Evolutionary conservation across 1,140 invertebrate genomes (phyloP).

Genomic region (Euwallacea similis): DNA sequence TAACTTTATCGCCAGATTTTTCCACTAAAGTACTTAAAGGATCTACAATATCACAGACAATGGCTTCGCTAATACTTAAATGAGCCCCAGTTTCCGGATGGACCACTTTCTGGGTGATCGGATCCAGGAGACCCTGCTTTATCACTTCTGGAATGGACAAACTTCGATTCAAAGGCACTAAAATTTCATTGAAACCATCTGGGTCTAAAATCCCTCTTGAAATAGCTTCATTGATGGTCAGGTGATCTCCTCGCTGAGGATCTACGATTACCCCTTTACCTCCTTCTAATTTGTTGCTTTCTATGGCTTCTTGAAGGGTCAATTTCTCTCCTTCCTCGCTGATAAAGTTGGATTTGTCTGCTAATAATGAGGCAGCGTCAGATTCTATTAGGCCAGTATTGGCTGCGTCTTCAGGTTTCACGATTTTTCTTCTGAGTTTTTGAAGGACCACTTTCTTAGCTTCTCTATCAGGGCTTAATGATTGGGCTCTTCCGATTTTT

Average conservation of each 20-base stretch:
- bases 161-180: constrained; percentile 80
- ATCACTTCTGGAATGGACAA: constrained; percentile 80
- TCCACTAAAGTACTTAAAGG: constrained; percentile 67
- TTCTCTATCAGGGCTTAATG: constrained; percentile 61
- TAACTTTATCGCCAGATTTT: constrained; percentile 65
- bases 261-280: constrained; percentile 79
- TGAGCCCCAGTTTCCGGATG: constrained; percentile 85
- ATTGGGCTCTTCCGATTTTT: constrained; percentile 62
- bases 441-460: constrained; percentile 73
- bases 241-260: constrained; percentile 73
- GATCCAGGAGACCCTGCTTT: constrained; percentile 80
- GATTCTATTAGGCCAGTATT: constrained; percentile 74
- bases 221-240: constrained; percentile 83
- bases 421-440: constrained; percentile 73
- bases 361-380: constrained; percentile 70
- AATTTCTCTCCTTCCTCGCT: constrained; percentile 64
- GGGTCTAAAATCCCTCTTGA: constrained; percentile 81
- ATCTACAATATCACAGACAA: constrained; percentile 85
- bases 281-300: constrained; percentile 73
- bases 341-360: constrained; percentile 60
- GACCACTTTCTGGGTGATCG: constrained; percentile 76
- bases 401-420: constrained; percentile 71
- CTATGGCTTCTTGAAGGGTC: constrained; percentile 75
- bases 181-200: constrained; percentile 70
- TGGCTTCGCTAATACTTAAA: constrained; percentile 77